phyloP scores from a whole-genome alignment of 2,888 invertebrate species.

The Sarcophaga carnaria region DNA sequence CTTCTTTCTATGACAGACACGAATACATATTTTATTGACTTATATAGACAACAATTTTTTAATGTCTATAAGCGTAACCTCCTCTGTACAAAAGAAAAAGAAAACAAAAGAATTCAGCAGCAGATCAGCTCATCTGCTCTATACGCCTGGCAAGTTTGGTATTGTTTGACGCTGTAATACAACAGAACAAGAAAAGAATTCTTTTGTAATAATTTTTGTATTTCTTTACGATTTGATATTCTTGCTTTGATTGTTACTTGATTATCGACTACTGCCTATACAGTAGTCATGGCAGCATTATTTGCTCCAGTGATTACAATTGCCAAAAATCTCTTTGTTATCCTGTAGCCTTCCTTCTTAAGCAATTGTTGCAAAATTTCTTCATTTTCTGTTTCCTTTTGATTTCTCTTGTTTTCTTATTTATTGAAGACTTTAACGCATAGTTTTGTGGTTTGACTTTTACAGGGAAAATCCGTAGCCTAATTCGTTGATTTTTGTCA shows the following conservation, averaged over 20 bases:
- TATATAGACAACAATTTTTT: constrained; percentile 1
- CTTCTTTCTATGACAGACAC: too few species aligned
- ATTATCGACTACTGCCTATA: constrained; percentile 22
- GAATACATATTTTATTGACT: constrained; percentile 30
- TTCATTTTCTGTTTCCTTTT: constrained; percentile 37
- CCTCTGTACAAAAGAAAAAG: constrained; percentile 63
- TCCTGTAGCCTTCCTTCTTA: constrained; percentile 29
- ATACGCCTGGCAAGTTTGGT: constrained; percentile 14
- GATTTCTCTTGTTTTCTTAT: constrained; percentile 65
- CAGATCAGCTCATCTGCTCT: constrained; percentile 61
- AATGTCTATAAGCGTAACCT: constrained; percentile 60
- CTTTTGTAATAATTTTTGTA: neutral
- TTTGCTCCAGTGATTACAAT: constrained; percentile 47
- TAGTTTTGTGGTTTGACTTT: constrained; percentile 66
- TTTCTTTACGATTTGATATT: constrained; percentile 25
- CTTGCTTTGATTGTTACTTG: constrained; percentile 2
- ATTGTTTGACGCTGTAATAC: neutral
- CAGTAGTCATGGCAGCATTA: constrained; percentile 33
- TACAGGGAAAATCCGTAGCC: neutral
- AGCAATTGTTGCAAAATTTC: neutral
- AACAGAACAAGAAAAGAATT: constrained; percentile 28
- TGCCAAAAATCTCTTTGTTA: neutral
- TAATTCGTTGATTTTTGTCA: too few species aligned
- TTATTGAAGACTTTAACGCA: constrained; percentile 53
- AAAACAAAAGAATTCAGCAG: neutral